Percentiles rank a stretch among this genome's conserved stretches.
phyloP scores from a whole-genome alignment of 1,140 invertebrate genomes.

The Sipha flava region DNA sequence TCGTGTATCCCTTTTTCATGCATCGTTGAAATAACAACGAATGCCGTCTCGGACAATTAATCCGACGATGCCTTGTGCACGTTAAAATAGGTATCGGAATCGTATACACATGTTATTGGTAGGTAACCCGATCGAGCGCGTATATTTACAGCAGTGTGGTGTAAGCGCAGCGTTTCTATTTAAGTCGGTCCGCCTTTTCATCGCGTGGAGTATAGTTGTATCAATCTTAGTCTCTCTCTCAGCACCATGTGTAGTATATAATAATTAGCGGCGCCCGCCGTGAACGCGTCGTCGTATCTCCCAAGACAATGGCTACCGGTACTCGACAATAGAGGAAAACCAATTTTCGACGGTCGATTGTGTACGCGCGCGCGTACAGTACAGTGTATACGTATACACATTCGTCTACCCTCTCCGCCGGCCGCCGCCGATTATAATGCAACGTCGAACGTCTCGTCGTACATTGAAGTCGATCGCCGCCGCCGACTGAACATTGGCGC shows the following conservation, averaged over 20 bases:
- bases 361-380: background rate
- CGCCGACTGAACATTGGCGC: background rate
- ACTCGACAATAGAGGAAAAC: slow-evolving; percentile 14
- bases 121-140: no score
- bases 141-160: no score
- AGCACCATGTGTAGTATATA: background rate
- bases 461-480: slow-evolving; percentile 6
- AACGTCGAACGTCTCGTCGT: background rate
- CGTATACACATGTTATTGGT: no score
- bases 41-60: no score
- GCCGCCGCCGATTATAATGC: background rate
- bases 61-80: no score
- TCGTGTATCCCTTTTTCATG: no score
- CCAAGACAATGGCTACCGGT: slow-evolving; percentile 16
- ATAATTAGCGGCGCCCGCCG: slow-evolving; percentile 32
- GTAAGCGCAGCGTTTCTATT: background rate
- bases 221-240: background rate
- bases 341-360: slow-evolving; percentile 25
- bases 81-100: no score
- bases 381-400: no score
- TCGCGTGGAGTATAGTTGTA: background rate
- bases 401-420: background rate
- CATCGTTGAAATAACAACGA: no score
- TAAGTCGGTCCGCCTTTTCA: background rate
- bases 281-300: background rate